Conservation (phyloP, 2,888 invertebrate genomes). For the Thera britannica region DNA sequence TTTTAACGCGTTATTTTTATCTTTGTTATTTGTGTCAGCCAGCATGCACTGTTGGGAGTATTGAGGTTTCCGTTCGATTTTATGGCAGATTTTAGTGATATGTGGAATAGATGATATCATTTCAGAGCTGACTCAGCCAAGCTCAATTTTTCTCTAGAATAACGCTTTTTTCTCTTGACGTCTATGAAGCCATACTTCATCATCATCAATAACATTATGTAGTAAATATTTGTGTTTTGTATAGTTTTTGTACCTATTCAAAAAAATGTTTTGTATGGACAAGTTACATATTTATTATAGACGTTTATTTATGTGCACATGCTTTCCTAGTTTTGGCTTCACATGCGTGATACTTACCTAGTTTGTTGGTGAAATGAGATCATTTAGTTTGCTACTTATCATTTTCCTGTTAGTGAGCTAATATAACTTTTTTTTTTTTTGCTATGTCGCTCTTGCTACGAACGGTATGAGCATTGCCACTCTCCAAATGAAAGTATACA, state of each 20-base stretch:
- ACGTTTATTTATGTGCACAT: constrained; percentile 1
- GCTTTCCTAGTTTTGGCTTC: constrained; percentile 17
- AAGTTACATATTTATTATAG: not conserved
- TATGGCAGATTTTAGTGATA: constrained; percentile 45
- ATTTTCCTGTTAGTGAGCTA: constrained; percentile 13
- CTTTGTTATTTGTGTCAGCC: constrained; percentile 62
- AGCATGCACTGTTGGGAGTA: constrained; percentile 43
- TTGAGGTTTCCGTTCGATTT: constrained; percentile 39
- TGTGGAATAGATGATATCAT: constrained; percentile 43
- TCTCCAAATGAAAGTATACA: not conserved
- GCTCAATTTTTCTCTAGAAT: constrained; percentile 7
- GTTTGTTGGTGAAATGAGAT: constrained; percentile 26
- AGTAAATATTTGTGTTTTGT: no score
- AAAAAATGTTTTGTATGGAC: no score
- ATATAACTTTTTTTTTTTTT: constrained; percentile 12
- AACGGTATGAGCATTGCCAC: no score
- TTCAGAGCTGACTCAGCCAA: constrained; percentile 19
- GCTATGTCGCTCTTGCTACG: not conserved
- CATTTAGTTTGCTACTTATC: constrained; percentile 11
- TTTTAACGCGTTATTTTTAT: constrained; percentile 59
- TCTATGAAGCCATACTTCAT: no score
- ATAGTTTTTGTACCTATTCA: no score
- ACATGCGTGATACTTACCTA: constrained; percentile 22
- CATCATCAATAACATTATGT: no score
- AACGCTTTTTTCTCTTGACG: no score